These are phyloP conservation scores for Martes martes DNA, from an alignment of 2,113 vertebrate genomes.

Conservation along the genomic window DNA sequence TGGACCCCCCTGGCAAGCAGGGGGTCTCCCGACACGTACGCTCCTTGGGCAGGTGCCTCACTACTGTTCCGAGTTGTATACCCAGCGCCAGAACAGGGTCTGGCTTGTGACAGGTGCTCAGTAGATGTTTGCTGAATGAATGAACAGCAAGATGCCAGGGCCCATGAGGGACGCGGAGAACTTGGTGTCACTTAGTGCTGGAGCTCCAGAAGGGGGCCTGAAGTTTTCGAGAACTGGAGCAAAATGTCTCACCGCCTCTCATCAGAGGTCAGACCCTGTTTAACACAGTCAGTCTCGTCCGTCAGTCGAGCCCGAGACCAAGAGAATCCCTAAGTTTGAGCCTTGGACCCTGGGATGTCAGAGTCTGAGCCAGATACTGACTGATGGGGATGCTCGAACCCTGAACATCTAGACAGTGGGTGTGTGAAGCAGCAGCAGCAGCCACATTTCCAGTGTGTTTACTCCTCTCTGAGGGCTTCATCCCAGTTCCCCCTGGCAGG, in stretches of 20 bases:
- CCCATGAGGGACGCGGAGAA: neutral
- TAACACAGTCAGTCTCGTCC: neutral
- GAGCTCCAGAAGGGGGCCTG: neutral
- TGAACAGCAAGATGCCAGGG: neutral
- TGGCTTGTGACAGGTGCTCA: neutral
- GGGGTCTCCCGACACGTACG: neutral
- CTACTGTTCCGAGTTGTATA: neutral
- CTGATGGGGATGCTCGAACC: neutral
- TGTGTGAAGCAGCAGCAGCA: accelerated
- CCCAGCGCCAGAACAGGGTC: neutral
- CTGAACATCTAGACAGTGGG: neutral
- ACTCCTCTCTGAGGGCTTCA: neutral
- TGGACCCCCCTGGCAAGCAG: neutral
- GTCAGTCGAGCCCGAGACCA: neutral
- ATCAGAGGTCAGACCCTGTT: neutral
- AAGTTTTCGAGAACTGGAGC: neutral
- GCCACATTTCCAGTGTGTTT: neutral
- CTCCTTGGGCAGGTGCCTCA: accelerated
- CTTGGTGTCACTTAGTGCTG: accelerated
- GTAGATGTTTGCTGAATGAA: slow-evolving; percentile 27
- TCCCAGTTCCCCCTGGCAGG: neutral
- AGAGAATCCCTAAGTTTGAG: neutral
- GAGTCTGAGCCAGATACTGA: neutral
- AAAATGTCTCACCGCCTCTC: too few species aligned
- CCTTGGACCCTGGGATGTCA: neutral